Base-by-base conservation (phyloP, 2,888 invertebrate genomes). In the Caenorhabditis sulstoni region DNA sequence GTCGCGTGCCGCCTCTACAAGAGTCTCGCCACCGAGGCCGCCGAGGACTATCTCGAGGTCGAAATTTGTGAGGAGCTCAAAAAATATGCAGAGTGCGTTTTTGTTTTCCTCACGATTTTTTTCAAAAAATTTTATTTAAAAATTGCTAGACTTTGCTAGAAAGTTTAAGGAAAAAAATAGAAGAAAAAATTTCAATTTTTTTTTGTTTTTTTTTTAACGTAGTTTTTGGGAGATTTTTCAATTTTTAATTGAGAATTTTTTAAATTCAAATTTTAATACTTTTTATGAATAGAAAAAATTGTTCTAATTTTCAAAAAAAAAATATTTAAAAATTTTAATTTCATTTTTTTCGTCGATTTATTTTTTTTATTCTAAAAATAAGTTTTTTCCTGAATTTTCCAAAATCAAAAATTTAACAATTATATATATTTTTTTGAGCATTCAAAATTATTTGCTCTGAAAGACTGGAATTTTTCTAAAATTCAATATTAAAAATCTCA, bases 11-110 rank as follows among this genome's bases (percentile, higher is more conserved):
- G 96, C 90, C 92, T 99, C 23, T 97, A 96, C 92, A 97, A 97
- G 91, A 96, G 96, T 0, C 95, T 99, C 95, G 96, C 97, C 0
- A 95, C 96, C 84, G 97, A 98, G 91, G 97, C 97, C 0, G 97
- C 97, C 0, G 96, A 97, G 90, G 98, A 98, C 91, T 97, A 97
- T 90, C 93, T 97, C 92, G 97, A 97, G 92, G 96, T 97, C 0
- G 98, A 97, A 91, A 95, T 98, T 59, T 96, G 96, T 88, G 96
- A 97, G 90, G 97, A 88, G 59, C 76, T 89, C 64, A 82, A 87
- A 58, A 83, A 84, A 75, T 82, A 87, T 81, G 82, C 90, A 49
- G 82, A 90, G 89, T 71, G 68, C 82, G 83, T 81, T 57, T 20
- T 14, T 12, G 41, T 58, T 44, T 58, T 44, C 12, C 67, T 8